Evolutionary conservation across 2,888 invertebrate species (phyloP), one percentile per base, ranked within the genome.

Genomic region (Himalopsyche tibetana): DNA sequence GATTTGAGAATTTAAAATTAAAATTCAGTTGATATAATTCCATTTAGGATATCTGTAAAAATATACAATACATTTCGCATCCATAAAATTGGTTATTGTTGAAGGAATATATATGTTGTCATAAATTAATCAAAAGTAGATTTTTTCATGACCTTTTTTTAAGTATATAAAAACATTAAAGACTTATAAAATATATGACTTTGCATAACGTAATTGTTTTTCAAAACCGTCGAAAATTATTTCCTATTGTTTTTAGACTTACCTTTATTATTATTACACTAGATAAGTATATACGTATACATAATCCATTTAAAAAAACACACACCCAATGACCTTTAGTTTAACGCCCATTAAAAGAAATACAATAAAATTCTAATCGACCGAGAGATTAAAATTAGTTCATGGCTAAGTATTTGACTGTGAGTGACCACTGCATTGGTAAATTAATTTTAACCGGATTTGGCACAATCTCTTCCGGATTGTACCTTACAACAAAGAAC

Each of bases 291-390:
- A 56, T 56, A 56, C 17, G 19, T 56, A 19, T n/a, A 19, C 63
- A 63, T 19, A 63, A 63, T 19, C 9, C 63, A 11, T 19, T 63
- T 9, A 4, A 9, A 63, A 63, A 63, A 63, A 63, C 3, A 63
- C 63, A 19, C n/a, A 19, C 51, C 28, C 19, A 63, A 63, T 63
- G 63, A 63, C 63, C 63, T 63, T 63, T 63, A 28, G 19, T 63
- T 63, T 63, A 63, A 19, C 63, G 63, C 63, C 63, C 63, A 19
- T 63, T 63, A 12, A 63, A 28, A 19, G 19, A 63, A 63, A 63
- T 28, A 63, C n/a, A 63, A 63, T 63, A 63, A 63, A 63, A 63
- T 63, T 63, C 63, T 63, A 63, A 63, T 63, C 63, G 63, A 63
- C 63, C 63, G 28, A 63, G 63, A 63, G 63, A 63, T 63, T 28